A percentile compares a stretch with the other conserved stretches of the same genome.
phyloP scores from a whole-genome alignment of 2,888 invertebrate species.

The Heliothis peltigera region DNA sequence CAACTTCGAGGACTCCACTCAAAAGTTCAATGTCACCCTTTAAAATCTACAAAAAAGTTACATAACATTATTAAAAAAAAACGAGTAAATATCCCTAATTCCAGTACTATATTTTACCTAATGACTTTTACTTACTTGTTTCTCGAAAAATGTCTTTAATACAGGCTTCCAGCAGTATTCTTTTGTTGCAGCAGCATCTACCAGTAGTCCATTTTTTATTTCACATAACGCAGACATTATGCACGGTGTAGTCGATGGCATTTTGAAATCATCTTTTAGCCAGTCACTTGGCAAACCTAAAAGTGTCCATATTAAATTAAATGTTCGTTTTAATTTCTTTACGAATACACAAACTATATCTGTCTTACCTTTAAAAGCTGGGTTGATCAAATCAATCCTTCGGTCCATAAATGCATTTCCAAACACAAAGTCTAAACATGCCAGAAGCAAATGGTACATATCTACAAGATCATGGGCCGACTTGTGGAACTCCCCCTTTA shows the following conservation, averaged over 20 bases:
- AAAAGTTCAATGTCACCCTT: slow-evolving; percentile 93
- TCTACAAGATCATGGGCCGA: slow-evolving; percentile 98
- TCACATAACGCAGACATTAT: slow-evolving; percentile 95
- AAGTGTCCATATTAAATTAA: neutral
- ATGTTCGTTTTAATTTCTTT: too few species aligned
- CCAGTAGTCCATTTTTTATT: slow-evolving; percentile 94
- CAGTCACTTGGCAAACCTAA: slow-evolving; percentile 93
- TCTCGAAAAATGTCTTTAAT: slow-evolving; percentile 93
- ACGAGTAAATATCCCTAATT: neutral
- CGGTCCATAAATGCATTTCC: slow-evolving; percentile 95
- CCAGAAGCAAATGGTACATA: slow-evolving; percentile 97
- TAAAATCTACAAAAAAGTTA: slow-evolving; percentile 88
- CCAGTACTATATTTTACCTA: too few species aligned
- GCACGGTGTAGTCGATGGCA: slow-evolving; percentile 93
- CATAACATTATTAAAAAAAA: too few species aligned
- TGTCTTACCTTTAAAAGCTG: slow-evolving; percentile 92
- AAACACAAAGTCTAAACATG: slow-evolving; percentile 97
- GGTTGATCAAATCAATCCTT: slow-evolving; percentile 96
- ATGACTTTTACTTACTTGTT: slow-evolving; percentile 85
- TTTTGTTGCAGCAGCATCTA: slow-evolving; percentile 97
- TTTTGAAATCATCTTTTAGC: slow-evolving; percentile 89
- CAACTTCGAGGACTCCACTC: slow-evolving; percentile 93
- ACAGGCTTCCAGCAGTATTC: slow-evolving; percentile 96
- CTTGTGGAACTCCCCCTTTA: slow-evolving; percentile 95
- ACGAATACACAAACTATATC: neutral